These are phyloP conservation scores for Ophion costatus DNA, from an alignment of 2,888 invertebrate genomes.

Conservation along the genomic window DNA sequence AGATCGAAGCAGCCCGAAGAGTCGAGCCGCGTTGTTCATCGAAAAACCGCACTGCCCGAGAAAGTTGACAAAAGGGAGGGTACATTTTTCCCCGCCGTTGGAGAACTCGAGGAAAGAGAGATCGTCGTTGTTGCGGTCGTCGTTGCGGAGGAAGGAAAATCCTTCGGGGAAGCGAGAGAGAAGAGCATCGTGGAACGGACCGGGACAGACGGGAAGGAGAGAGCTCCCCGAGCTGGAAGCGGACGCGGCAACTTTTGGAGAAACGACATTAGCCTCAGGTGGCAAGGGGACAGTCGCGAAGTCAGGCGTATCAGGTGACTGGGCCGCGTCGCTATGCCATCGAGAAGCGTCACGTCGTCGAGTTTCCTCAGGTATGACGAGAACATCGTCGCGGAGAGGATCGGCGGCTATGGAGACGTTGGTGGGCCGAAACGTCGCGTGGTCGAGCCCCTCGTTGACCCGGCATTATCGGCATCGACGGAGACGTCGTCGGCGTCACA, in stretches of 20 bases:
- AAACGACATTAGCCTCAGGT: conserved; percentile 27
- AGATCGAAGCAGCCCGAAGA: background rate
- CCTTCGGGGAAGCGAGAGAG: conserved; percentile 1
- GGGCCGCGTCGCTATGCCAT: conserved; percentile 57
- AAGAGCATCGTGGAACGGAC: conserved; percentile 8
- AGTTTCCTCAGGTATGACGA: conserved; percentile 52
- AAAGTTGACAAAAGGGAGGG: background rate
- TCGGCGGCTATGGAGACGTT: conserved; percentile 6
- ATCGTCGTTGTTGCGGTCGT: background rate
- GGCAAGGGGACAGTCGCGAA: conserved; percentile 4
- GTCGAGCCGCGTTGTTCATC: background rate
- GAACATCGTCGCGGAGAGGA: conserved; percentile 36
- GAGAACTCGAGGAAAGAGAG: background rate
- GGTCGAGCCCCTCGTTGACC: background rate
- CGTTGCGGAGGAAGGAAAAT: background rate
- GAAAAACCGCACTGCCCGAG: background rate
- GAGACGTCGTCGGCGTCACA: conserved; percentile 47
- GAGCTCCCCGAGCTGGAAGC: conserved; percentile 51
- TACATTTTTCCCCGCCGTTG: background rate
- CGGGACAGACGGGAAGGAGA: conserved; percentile 8
- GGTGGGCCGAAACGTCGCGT: conserved; percentile 22
- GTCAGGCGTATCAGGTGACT: conserved; percentile 56
- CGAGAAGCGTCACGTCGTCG: conserved; percentile 51
- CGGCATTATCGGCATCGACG: conserved; percentile 53
- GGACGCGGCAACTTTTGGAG: conserved; percentile 35